Evolutionary conservation across 2,888 invertebrate genomes (phyloP).

Genomic region (Entomobrya multifasciata): DNA sequence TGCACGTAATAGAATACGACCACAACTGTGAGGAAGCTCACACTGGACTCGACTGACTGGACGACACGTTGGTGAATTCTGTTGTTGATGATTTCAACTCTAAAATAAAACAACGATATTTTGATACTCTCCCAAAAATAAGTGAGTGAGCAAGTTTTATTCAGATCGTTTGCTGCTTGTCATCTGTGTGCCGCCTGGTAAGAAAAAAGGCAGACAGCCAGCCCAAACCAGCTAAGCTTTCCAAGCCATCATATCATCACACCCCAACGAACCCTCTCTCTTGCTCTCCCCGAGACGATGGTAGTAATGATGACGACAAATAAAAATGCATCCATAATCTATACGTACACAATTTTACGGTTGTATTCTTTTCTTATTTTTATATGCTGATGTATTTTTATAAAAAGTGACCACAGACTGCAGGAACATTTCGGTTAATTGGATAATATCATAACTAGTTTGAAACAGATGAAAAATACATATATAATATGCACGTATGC

Average conservation of each 20-base stretch:
- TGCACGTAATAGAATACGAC: constrained; percentile 15
- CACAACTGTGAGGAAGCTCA: not conserved
- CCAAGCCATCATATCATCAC: not conserved
- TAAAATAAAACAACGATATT: constrained; percentile 42
- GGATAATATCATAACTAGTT: constrained; percentile 11
- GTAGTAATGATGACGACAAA: not conserved
- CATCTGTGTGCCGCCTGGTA: constrained; percentile 66
- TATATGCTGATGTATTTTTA: not conserved
- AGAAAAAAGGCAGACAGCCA: not conserved
- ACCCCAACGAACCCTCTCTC: not conserved
- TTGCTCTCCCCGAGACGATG: not conserved
- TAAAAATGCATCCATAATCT: not conserved
- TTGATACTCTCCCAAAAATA: not conserved
- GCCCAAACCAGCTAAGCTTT: not conserved
- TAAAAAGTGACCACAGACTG: not conserved
- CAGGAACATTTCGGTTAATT: constrained; percentile 6
- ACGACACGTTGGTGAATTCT: constrained; percentile 43
- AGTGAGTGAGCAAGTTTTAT: constrained; percentile 17
- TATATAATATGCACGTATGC: not conserved
- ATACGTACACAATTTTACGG: constrained; percentile 21
- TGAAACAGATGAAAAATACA: not conserved
- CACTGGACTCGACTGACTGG: constrained; percentile 62
- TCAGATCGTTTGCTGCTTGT: constrained; percentile 55
- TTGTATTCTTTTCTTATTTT: not conserved
- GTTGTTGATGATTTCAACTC: constrained; percentile 8